Base-by-base conservation (phyloP, 2,113 vertebrate genomes). In the Aptenodytes patagonicus region DNA sequence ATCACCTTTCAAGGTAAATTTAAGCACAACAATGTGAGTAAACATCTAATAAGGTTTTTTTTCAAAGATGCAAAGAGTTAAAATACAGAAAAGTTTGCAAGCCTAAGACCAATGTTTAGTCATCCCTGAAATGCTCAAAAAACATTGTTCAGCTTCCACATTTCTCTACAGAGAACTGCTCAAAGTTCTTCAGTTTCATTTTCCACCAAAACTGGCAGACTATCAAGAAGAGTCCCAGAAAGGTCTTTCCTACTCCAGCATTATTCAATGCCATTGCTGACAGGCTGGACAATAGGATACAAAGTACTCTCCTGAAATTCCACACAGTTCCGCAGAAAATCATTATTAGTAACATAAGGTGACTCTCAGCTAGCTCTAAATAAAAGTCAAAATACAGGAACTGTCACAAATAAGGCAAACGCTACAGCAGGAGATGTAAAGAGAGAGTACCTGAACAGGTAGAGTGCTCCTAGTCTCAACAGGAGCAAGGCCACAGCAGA, bases 91-190 rank as follows among this genome's bases (percentile, higher is more conserved):
- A 47, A 36, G 10, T 24, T 51, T 81, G 16, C 22, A 51, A 76
- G 20, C 10, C 11, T 38, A 60, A 32, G 26, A 18, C 28, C 4
- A 26, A 61, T 17, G 5, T 52, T 89, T 40, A 61, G 11, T 51
- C 49, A 83, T 6, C 17, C 12, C 21, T 28, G 14, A 89, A 88
- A 90, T 38, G 17, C 51, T 71, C 21, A 54, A 60, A 82, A n/a
- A 0, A 1, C 2, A 0, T 12, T 34, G 3, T 51, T 89, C 29
- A 29, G 7, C 38, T 54, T 60, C 8, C 19, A n/a, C 11, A 25
- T 73, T 83, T 77, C 64, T 72, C 32, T 62, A 31, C 12, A 68
- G 79, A 82, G 79, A 83, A 52, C 2, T 15, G 9, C 12, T 62
- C 6, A 7, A 58, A 49, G n/a, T 69, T 31, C 28, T 69, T 69